A percentile compares a stretch with the other conserved stretches of the same genome.
Evolutionary conservation across 2,888 invertebrate species (phyloP).

Genomic region (Torymus aiolomorphi): DNA sequence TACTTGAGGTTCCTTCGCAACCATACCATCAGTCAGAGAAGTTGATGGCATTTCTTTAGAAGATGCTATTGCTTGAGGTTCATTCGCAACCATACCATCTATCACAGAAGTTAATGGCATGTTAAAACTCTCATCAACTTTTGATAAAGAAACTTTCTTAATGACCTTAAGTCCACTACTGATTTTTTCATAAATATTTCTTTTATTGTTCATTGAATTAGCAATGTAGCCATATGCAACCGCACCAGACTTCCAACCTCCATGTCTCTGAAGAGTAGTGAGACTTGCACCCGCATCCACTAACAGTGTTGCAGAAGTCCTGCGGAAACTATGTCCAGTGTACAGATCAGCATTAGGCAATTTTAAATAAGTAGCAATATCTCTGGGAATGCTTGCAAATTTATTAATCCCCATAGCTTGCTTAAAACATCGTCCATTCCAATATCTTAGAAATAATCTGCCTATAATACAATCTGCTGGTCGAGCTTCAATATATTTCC

Average conservation of each 20-base stretch:
- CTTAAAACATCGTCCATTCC: background rate
- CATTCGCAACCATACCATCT: too few species aligned
- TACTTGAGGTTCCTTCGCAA: too few species aligned
- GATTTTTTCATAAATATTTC: background rate
- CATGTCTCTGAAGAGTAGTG: background rate
- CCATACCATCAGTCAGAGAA: too few species aligned
- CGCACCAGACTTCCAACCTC: slow-evolving; percentile 1
- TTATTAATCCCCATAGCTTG: background rate
- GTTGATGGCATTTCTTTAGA: too few species aligned
- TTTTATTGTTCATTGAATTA: slow-evolving; percentile 5
- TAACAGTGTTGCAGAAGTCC: slow-evolving; percentile 9
- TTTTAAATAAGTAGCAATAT: background rate
- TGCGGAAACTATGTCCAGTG: background rate
- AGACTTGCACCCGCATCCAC: background rate
- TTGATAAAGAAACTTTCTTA: background rate
- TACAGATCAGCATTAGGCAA: background rate
- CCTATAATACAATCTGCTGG: background rate
- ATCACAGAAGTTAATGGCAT: background rate
- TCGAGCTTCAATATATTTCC: background rate
- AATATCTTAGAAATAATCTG: slow-evolving; percentile 9
- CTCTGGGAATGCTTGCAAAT: background rate
- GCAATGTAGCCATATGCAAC: background rate
- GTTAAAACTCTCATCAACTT: too few species aligned
- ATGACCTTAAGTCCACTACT: background rate
- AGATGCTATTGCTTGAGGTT: too few species aligned